Conservation (phyloP, 2,888 invertebrate species). For the Creontiades dilutus region DNA sequence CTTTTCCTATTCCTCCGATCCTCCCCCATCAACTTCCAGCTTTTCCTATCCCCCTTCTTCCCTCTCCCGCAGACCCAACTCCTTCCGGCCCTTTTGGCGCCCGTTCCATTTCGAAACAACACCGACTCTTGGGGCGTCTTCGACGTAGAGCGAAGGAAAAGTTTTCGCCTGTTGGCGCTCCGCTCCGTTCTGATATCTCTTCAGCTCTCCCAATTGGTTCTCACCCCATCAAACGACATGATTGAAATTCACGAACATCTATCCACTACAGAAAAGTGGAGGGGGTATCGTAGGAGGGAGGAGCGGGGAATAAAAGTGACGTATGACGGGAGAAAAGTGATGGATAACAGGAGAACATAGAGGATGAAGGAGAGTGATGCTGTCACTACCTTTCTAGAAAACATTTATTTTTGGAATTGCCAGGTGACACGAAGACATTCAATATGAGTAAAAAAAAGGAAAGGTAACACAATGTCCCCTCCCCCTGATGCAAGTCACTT, state of each 20-base stretch:
- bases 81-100: not conserved
- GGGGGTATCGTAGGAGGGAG: not conserved
- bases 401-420: not conserved
- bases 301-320: not conserved
- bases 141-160: slow-evolving; percentile 1
- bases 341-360: not conserved
- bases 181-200: slow-evolving; percentile 50
- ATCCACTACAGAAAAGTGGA: not conserved
- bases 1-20: not conserved
- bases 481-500: too few species aligned
- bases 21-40: not conserved
- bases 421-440: not conserved
- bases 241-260: slow-evolving; percentile 64
- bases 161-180: slow-evolving; percentile 26
- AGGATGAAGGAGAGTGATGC: not conserved
- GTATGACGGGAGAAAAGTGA: not conserved
- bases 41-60: not conserved
- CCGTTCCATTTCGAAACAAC: slow-evolving; percentile 60
- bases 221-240: slow-evolving; percentile 65
- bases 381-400: not conserved
- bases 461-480: too few species aligned
- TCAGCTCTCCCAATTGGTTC: slow-evolving; percentile 57
- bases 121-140: not conserved
- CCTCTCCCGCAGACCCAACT: not conserved
- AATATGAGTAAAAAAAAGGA: too few species aligned